Evolutionary conservation across 2,113 vertebrate species (phyloP), one percentile per base, ranked within the genome.

Genomic region (Larimichthys crocea): DNA sequence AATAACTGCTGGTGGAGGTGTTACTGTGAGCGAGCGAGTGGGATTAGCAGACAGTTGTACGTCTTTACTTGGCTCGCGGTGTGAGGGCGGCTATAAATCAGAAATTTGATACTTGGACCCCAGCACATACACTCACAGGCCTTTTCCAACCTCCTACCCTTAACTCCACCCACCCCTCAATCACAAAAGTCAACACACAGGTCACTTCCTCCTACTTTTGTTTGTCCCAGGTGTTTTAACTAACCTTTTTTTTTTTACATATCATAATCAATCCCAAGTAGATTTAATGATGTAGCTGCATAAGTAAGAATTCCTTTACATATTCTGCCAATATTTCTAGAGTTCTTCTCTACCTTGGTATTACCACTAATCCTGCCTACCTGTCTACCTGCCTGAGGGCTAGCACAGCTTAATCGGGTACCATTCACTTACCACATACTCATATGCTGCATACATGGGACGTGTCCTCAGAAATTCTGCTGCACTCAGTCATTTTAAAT

Each of bases 51-150:
- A 90, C 59, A 63, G 76, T 67, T 80, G 59, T 22, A 67, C 15
- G 3, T 16, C 44, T 44, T 77, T 24, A 60, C 42, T 44, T 16
- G 69, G 20, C 72, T 76, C 3, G 2, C 69, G 55, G 74, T n/a
- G 22, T 70, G 79, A 79, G 79, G 62, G 56, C 6, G 4, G 22
- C 48, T 22, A 49, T 88, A 85, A 86, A 78, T 91, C 88, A 80
- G 79, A 85, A 75, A 89, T 31, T 29, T 17, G 65, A 89, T 76
- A 76, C 76, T n/a, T 20, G n/a, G 56, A 82, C 46, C 48, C 44
- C 40, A 56, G 22, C 35, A 66, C 52, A 70, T 61, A 12, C 48
- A 49, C 55, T 29, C n/a, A 22, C 44, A 74, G 44, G n/a, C 19
- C 14, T 10, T 31, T 65, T 29, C 50, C 11, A 46, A 31, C 48